phyloP scores from a whole-genome alignment of 1,140 invertebrate species.

The Drosophila aff. region DNA sequence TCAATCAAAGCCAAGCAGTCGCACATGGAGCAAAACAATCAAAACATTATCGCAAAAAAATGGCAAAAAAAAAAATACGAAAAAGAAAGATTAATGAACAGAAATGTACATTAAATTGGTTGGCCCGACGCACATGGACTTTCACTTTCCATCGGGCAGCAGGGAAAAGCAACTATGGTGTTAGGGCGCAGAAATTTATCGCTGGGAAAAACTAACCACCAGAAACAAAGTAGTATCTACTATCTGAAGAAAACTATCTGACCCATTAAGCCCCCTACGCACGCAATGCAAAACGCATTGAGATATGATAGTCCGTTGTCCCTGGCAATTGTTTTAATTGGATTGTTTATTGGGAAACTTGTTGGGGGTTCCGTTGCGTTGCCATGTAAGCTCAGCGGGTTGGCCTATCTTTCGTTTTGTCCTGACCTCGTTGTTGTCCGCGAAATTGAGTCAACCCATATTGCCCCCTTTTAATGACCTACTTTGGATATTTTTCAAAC shows the following conservation, averaged over 20 bases:
- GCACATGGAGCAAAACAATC: conserved; percentile 68
- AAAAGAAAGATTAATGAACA: conserved; percentile 74
- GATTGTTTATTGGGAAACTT: conserved; percentile 67
- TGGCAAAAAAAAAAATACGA: conserved; percentile 2
- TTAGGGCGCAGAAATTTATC: conserved; percentile 24
- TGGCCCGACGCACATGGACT: conserved; percentile 49
- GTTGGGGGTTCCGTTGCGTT: conserved; percentile 33
- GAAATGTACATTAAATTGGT: conserved; percentile 68
- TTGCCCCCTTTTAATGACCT: conserved; percentile 66
- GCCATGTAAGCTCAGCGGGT: conserved; percentile 46
- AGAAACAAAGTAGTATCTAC: conserved; percentile 17
- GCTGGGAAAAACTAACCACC: conserved; percentile 39
- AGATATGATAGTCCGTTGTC: conserved; percentile 46
- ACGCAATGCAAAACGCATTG: conserved; percentile 73
- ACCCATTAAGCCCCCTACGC: conserved; percentile 28
- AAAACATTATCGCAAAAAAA: conserved; percentile 57
- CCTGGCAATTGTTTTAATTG: conserved; percentile 80
- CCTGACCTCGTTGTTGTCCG: conserved; percentile 55
- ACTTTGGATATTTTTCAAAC: conserved; percentile 40
- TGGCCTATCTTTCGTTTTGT: conserved; percentile 57
- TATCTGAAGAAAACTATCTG: conserved; percentile 8
- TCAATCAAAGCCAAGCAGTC: conserved; percentile 43
- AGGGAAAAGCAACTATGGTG: conserved; percentile 35
- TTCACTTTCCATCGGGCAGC: conserved; percentile 52
- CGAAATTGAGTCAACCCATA: conserved; percentile 60